Evolutionary conservation across 2,113 vertebrate genomes (phyloP), one percentile per base, ranked within the genome.

Genomic region (Empidonax traillii): DNA sequence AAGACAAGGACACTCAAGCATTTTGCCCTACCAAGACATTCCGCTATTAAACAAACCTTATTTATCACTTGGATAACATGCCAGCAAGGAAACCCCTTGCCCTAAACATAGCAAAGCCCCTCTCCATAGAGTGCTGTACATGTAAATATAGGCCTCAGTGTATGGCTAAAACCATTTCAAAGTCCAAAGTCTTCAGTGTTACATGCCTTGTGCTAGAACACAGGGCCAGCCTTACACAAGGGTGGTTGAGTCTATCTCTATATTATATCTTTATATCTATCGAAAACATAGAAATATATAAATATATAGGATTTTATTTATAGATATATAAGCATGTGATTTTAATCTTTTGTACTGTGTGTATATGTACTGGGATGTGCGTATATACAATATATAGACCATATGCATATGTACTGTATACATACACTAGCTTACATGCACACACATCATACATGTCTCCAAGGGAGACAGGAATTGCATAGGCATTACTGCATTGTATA

Each of bases 251-350:
- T 96, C 96, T 98, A 96, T 96, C 96, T 97, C 97, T 98, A 97
- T 97, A 98, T 96, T 98, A 97, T 98, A 96, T 97, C 93, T 98
- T 98, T 98, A 97, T 96, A 98, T 98, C 97, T 98, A 97, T 97
- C 12, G 97, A 98, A 97, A 98, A 98, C 98, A 98, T 98, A 98
- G 96, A 98, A 97, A 98, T 98, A 98, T 98, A 98, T 98, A 98
- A 98, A 98, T 98, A 98, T 98, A 98, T 97, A 98, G 94, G 96
- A 97, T 98, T 98, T 98, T 96, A 97, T 98, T 98, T 98, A 97
- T 98, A 98, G 97, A 98, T 98, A 97, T 96, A 98, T 98, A 98
- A 98, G 93, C 92, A 97, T 9, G 97, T 97, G 97, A 98, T 97
- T 98, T 95, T 87, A 85, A 86, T 97, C 94, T 97, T 97, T 96